These are phyloP conservation scores for Pectinophora gossypiella DNA, from an alignment of 1,140 invertebrate genomes.

Conservation along the genomic window DNA sequence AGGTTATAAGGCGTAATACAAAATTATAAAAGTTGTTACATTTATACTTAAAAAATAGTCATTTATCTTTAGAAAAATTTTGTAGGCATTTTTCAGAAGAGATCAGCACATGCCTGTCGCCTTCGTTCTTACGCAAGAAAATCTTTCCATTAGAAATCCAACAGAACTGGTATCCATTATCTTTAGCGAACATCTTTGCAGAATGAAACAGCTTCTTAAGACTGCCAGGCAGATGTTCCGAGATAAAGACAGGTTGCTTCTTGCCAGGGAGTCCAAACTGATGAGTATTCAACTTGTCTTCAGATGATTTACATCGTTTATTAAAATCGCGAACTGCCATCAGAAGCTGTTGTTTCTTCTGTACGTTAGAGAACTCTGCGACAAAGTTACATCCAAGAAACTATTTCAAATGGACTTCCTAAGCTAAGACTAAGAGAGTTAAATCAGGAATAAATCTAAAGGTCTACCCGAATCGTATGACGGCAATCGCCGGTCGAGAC, in stretches of 20 bases:
- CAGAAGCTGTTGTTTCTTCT: not conserved
- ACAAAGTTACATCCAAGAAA: no score
- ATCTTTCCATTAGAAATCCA: not conserved
- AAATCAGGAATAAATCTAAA: no score
- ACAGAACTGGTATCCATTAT: not conserved
- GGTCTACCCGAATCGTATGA: no score
- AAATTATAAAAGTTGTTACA: not conserved
- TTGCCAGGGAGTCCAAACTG: not conserved
- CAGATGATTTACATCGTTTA: not conserved
- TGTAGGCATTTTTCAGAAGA: not conserved
- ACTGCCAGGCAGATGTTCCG: not conserved
- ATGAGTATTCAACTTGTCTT: not conserved
- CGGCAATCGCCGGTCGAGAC: no score
- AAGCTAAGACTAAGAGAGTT: no score
- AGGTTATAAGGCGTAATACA: not conserved
- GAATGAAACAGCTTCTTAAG: not conserved
- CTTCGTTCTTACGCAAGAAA: not conserved
- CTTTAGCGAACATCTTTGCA: not conserved
- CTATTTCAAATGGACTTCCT: no score
- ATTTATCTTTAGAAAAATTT: not conserved
- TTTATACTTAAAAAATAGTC: not conserved
- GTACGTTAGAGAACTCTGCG: not conserved
- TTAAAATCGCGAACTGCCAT: not conserved
- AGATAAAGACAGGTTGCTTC: not conserved
- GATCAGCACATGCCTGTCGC: not conserved